These are phyloP conservation scores for Telenomus remus DNA, from an alignment of 1,140 invertebrate genomes.

Conservation along the genomic window DNA sequence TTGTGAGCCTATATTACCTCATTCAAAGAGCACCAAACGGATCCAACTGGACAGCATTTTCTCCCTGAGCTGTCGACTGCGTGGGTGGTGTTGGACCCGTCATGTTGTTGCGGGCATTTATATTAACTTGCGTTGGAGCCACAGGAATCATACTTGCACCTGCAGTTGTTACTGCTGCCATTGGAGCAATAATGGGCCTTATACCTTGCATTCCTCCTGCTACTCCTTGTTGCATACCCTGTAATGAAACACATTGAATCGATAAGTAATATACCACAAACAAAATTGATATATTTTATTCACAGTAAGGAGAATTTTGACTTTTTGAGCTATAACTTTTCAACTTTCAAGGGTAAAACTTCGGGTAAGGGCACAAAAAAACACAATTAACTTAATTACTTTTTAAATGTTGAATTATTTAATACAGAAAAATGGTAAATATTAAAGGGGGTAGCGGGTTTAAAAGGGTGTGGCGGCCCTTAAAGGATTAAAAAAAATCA, in stretches of 20 bases:
- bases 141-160: constrained; percentile 47
- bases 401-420: too few relatives aligned
- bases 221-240: constrained; percentile 72
- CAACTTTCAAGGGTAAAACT: too few relatives aligned
- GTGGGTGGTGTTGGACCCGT: constrained; percentile 64
- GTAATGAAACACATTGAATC: constrained; percentile 7
- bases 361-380: too few relatives aligned
- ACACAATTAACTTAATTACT: too few relatives aligned
- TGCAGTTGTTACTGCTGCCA: constrained; percentile 63
- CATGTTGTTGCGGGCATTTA: constrained; percentile 62
- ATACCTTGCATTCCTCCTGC: constrained; percentile 64
- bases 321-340: too few relatives aligned
- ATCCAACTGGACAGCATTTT: constrained; percentile 73
- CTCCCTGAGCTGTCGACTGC: constrained; percentile 62
- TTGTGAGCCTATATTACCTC: constrained; percentile 27
- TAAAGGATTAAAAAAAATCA: too few relatives aligned
- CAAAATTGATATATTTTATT: too few relatives aligned
- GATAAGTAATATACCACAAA: too few relatives aligned
- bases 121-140: constrained; percentile 64
- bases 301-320: too few relatives aligned
- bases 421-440: too few relatives aligned
- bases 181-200: constrained; percentile 71
- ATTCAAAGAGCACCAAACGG: constrained; percentile 76
- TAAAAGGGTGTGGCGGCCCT: too few relatives aligned
- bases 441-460: too few relatives aligned